Evolutionary conservation across 2,797 vertebrate species (phyloP).

Genomic region (Pangasius sanitwongsei): DNA sequence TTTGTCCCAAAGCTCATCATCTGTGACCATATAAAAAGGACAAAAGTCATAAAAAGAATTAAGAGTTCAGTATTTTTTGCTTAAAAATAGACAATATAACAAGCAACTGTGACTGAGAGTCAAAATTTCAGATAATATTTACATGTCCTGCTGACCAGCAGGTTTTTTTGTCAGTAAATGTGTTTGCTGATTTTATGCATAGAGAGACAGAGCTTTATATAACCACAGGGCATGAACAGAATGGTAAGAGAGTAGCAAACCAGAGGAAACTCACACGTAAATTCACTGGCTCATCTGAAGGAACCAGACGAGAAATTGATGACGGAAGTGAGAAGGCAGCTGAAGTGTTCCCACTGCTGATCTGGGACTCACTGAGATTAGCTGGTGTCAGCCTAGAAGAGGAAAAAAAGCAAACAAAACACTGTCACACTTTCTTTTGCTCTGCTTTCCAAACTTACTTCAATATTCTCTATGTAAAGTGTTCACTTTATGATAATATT

Average conservation of each 20-base stretch:
- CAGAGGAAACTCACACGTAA: slow-evolving; percentile 79
- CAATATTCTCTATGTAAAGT: background rate
- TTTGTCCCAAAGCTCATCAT: slow-evolving; percentile 90
- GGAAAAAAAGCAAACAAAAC: background rate
- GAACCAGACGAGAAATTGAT: slow-evolving; percentile 67
- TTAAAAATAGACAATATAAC: background rate
- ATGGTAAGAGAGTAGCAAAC: background rate
- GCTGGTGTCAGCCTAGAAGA: slow-evolving; percentile 67
- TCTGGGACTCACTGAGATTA: slow-evolving; percentile 63
- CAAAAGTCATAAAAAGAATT: background rate
- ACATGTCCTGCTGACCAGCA: background rate
- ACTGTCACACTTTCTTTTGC: background rate
- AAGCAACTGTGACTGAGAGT: background rate
- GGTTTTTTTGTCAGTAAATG: background rate
- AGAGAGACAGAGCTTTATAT: background rate
- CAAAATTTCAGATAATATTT: background rate
- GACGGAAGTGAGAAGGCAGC: slow-evolving; percentile 84
- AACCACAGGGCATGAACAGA: background rate
- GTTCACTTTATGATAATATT: background rate
- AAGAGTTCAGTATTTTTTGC: background rate
- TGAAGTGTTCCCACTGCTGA: slow-evolving; percentile 72
- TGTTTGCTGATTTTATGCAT: background rate
- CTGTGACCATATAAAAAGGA: slow-evolving; percentile 65
- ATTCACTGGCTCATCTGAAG: slow-evolving; percentile 80
- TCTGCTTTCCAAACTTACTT: background rate